Percentiles rank a stretch among this genome's conserved stretches.
phyloP scores from a whole-genome alignment of 2,113 vertebrate genomes.

The Gulo gulo region DNA sequence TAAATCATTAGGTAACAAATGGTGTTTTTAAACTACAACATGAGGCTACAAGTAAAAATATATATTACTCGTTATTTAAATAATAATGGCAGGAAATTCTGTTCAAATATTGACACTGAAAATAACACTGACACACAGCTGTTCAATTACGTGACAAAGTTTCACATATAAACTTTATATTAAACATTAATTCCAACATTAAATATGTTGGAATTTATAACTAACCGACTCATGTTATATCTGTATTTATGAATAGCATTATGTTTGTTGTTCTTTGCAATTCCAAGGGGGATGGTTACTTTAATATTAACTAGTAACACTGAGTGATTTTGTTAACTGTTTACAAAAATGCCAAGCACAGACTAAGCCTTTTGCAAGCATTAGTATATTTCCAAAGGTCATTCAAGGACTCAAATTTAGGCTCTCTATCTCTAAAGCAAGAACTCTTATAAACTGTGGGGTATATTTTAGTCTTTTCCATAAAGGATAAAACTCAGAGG shows the following conservation, averaged over 20 bases:
- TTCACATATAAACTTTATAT: background rate
- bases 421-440: background rate
- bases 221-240: background rate
- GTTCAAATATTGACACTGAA: conserved; percentile 22
- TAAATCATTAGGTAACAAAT: background rate
- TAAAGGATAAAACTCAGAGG: background rate
- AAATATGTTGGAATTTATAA: background rate
- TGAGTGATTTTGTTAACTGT: background rate
- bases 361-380: background rate
- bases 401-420: background rate
- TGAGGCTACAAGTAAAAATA: background rate
- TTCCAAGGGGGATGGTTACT: background rate
- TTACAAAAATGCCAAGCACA: background rate
- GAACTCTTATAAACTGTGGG: background rate
- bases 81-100: background rate
- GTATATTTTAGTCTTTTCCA: background rate
- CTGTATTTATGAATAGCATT: background rate
- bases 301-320: background rate
- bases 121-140: background rate
- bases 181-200: too few species aligned
- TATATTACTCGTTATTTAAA: background rate
- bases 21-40: conserved; percentile 22
- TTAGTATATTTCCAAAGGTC: background rate
- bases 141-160: background rate
- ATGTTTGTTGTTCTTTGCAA: background rate